phyloP scores from a whole-genome alignment of 2,113 vertebrate species.

The Sialia sialis region DNA sequence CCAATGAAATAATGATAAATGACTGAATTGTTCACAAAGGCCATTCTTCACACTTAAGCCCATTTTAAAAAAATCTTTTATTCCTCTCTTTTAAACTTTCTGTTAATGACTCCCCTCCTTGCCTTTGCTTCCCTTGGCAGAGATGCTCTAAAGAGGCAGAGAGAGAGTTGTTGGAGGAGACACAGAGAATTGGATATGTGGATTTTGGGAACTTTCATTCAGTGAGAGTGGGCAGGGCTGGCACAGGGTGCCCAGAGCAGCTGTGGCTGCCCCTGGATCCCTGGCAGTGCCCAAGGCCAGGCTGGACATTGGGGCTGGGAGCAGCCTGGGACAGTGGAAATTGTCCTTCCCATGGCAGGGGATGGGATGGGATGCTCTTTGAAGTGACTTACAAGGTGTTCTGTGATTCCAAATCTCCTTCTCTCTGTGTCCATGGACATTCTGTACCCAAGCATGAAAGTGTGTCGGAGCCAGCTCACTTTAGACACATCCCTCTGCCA shows the following conservation, averaged over 20 bases:
- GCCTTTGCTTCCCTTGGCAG: neutral
- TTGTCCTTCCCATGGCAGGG: neutral
- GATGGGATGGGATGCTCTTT: neutral
- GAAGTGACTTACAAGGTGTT: neutral
- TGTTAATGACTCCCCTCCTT: neutral
- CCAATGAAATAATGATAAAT: slow-evolving; percentile 68
- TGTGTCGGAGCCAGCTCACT: neutral
- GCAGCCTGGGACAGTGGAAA: neutral
- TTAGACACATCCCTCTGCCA: neutral
- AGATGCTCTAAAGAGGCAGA: neutral
- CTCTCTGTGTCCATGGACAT: neutral
- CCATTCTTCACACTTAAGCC: slow-evolving; percentile 60
- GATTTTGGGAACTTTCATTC: neutral
- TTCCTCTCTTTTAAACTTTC: slow-evolving; percentile 16
- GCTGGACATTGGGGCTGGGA: neutral
- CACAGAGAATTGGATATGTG: neutral
- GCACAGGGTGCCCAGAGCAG: neutral
- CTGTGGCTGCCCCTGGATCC: neutral
- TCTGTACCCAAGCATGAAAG: fast-evolving
- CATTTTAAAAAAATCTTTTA: neutral
- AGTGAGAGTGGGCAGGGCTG: neutral
- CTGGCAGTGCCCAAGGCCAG: neutral
- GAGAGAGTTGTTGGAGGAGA: neutral
- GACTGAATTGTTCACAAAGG: slow-evolving; percentile 39
- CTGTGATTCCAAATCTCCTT: neutral